These are phyloP conservation scores for Anguilla megastoma DNA, from an alignment of 2,797 vertebrate genomes.

Conservation along the genomic window DNA sequence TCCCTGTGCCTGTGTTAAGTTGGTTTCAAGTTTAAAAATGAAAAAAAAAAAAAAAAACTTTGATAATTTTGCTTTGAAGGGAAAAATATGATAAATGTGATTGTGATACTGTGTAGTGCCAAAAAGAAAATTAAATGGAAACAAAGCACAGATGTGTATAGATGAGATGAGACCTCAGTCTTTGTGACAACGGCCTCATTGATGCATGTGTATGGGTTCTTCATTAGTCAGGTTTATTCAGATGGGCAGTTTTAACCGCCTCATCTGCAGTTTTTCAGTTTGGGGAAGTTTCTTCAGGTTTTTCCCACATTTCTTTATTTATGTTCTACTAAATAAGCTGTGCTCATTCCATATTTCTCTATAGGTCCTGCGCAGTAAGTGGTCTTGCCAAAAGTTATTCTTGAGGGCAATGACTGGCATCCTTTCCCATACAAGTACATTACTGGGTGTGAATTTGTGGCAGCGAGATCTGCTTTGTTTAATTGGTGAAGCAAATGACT, in stretches of 20 bases:
- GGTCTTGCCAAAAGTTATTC: neutral
- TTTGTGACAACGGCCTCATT: neutral
- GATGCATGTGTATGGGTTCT: neutral
- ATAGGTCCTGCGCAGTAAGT: neutral
- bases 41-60: neutral
- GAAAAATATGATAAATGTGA: neutral
- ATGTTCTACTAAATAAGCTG: neutral
- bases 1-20: neutral
- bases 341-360: neutral
- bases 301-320: slow-evolving; percentile 7
- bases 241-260: neutral
- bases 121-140: neutral
- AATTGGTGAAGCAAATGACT: neutral
- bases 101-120: neutral
- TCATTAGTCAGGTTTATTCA: neutral
- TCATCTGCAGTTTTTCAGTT: neutral
- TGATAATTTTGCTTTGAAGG: neutral
- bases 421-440: neutral
- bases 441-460: neutral
- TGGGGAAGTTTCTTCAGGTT: neutral
- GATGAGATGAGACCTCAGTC: neutral
- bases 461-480: neutral
- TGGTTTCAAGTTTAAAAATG: neutral
- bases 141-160: neutral
- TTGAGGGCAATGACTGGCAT: neutral